A percentile compares a stretch with the other conserved stretches of the same genome.
These are phyloP conservation scores for Ormyrus pomaceus DNA, from an alignment of 2,888 invertebrate genomes.

Conservation along the genomic window DNA sequence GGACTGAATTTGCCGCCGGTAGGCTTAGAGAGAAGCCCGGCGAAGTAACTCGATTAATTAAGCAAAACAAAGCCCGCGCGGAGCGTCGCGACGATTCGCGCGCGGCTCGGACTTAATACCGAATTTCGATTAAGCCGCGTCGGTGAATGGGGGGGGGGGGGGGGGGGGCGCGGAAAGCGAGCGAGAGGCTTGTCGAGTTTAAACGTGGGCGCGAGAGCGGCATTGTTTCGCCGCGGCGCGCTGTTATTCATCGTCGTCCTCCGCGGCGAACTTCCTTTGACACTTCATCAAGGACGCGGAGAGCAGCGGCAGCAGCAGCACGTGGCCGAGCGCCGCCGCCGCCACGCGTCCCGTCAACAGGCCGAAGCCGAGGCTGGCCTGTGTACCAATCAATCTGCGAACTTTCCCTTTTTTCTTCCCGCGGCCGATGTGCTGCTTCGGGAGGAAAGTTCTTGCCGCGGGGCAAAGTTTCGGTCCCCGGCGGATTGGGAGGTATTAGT, in stretches of 20 bases:
- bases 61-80: slow-evolving; percentile 5
- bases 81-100: slow-evolving; percentile 10
- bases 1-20: too few species aligned
- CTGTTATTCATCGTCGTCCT: slow-evolving; percentile 15
- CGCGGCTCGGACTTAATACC: background rate
- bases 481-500: too few species aligned
- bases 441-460: background rate
- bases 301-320: too few species aligned
- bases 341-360: too few species aligned
- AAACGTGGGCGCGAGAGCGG: background rate
- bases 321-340: too few species aligned
- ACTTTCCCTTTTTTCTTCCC: background rate
- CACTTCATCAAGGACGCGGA: slow-evolving; percentile 57
- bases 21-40: too few species aligned
- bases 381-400: too few species aligned
- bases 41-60: slow-evolving; percentile 5
- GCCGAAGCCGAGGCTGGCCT: too few species aligned
- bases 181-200: slow-evolving; percentile 35
- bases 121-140: slow-evolving; percentile 30
- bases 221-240: background rate
- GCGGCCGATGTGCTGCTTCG: slow-evolving; percentile 21
- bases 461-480: too few species aligned
- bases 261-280: slow-evolving; percentile 56
- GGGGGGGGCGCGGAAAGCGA: background rate
- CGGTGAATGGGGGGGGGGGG: too few species aligned